Conservation (phyloP, 2,113 vertebrate species). For the Entosphenus tridentatus region DNA sequence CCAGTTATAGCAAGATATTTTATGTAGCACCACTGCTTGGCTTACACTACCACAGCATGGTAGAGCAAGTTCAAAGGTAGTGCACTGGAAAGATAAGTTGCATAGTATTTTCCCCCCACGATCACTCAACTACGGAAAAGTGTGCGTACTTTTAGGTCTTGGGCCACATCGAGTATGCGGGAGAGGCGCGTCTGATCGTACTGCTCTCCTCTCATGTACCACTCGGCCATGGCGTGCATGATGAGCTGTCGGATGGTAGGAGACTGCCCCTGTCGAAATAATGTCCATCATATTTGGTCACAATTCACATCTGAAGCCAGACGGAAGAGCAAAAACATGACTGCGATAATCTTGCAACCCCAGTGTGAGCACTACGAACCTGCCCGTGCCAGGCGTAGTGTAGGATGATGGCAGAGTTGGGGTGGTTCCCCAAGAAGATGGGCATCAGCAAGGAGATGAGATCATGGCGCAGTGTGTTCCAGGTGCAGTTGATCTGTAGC, state of each 20-base stretch:
- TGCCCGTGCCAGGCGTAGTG: conserved; percentile 98
- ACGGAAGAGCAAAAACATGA: background rate
- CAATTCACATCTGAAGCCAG: background rate
- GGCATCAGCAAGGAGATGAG: conserved; percentile 98
- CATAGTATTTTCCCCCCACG: no score
- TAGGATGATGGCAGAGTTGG: conserved; percentile 97
- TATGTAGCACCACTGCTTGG: no score
- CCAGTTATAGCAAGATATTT: no score
- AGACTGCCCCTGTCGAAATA: conserved; percentile 55
- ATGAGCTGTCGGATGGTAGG: conserved; percentile 95
- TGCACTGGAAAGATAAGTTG: no score
- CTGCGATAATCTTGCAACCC: background rate
- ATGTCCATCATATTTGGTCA: background rate
- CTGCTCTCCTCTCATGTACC: conserved; percentile 98
- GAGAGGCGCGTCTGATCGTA: conserved; percentile 94
- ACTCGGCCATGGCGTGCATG: conserved; percentile 99
- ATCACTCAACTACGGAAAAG: no score
- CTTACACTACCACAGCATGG: no score
- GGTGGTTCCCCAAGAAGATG: conserved; percentile 93
- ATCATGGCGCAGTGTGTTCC: conserved; percentile 87
- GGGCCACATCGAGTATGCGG: conserved; percentile 90
- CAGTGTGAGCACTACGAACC: conserved; percentile 24
- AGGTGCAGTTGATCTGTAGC: conserved; percentile 85
- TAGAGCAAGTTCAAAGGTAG: no score
- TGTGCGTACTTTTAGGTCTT: conserved; percentile 70